Evolutionary conservation across 2,797 vertebrate species (phyloP), one percentile per base, ranked within the genome.

Genomic region (Malacoctenus gilli): DNA sequence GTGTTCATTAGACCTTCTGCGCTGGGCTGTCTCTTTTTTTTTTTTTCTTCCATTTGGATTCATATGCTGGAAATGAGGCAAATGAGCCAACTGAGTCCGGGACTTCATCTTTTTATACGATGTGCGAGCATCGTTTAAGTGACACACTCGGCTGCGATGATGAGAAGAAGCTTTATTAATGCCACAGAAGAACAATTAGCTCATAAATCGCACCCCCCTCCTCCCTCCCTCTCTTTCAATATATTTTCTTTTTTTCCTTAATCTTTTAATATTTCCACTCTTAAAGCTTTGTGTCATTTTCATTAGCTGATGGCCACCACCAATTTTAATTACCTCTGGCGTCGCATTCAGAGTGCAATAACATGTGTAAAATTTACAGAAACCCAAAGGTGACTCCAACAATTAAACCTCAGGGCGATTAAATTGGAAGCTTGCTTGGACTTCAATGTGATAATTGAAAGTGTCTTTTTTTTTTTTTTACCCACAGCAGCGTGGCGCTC

Each of bases 391-490:
- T 72, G 58, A 65, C 70, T 34, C 20, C 64, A 82, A 83, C 61
- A 84, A 87, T 86, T 83, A 82, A 77, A 83, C 54, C 32, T 52
- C 1, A 0, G 31, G 48, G 72, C 66, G 75, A 85, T 86, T 83
- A 81, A 75, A 80, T 67, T 34, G 47, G 40, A 76, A 68, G 64
- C n/a, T 75, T 41, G 5, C 58, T 63, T 23, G 34, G 66, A 80
- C 72, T 63, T 82, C 69, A 76, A 83, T 75, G 62, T 40, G 71
- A 68, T 76, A 82, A 86, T 51, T 80, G 63, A 61, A 79, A 59
- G 62, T 20, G 68, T 68, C 58, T 38, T n/a, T n/a, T n/a, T n/a
- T n/a, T n/a, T n/a, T n/a, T n/a, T n/a, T n/a, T 67, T 47, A 46
- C 18, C 39, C 40, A 6, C 22, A 4, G 48, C 3, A 42, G 35